phyloP scores from a whole-genome alignment of 64 coral and sea anemone species.

The Actinia tenebrosa region DNA sequence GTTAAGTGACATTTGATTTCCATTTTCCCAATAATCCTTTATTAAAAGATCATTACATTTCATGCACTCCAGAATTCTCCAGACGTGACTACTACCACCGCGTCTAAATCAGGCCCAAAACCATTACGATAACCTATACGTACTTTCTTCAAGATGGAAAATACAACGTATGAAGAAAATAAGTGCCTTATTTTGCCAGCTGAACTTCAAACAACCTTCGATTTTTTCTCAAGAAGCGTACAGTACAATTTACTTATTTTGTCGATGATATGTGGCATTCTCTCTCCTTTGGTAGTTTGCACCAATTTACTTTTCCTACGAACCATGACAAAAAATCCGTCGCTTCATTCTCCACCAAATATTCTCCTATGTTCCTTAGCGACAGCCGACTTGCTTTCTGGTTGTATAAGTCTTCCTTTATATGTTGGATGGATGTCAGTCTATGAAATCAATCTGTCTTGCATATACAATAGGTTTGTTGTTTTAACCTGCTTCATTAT shows the following conservation, averaged over 20 bases:
- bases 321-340: not conserved
- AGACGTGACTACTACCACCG: too few species aligned
- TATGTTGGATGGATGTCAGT: not conserved
- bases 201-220: not conserved
- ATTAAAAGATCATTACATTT: too few species aligned
- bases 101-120: not conserved
- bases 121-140: not conserved
- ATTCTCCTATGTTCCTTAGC: slow-evolving; percentile 10
- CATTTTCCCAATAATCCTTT: too few species aligned
- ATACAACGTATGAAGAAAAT: not conserved
- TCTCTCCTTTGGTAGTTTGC: not conserved
- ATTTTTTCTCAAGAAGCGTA: not conserved
- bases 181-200: not conserved
- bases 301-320: not conserved
- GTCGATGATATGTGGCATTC: not conserved
- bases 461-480: not conserved
- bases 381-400: not conserved
- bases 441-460: not conserved
- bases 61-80: too few species aligned
- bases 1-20: too few species aligned
- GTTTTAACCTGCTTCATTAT: not conserved
- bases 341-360: slow-evolving; percentile 7
- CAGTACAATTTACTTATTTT: not conserved
- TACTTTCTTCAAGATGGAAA: not conserved
- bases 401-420: not conserved